A percentile compares a stretch with the other conserved stretches of the same genome.
phyloP scores from a whole-genome alignment of 2,113 vertebrate species.

The Gymnorhina tibicen region DNA sequence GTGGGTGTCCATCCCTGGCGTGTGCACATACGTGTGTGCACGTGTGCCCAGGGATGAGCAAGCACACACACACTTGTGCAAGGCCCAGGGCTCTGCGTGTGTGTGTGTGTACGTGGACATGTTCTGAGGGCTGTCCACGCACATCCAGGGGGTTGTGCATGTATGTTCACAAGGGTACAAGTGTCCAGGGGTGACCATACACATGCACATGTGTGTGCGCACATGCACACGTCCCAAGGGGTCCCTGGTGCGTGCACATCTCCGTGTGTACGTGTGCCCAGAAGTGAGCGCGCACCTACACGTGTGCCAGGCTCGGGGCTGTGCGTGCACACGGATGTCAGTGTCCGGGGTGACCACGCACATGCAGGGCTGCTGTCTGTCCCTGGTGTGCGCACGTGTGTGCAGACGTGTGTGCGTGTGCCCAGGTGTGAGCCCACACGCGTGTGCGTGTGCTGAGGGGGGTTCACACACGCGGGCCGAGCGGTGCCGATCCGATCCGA shows the following conservation, averaged over 20 bases:
- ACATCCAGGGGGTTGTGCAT: no score
- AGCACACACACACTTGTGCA: not conserved
- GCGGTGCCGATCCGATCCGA: no score
- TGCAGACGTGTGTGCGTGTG: not conserved
- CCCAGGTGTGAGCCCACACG: not conserved
- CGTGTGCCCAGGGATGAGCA: not conserved
- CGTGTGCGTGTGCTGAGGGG: fast-evolving
- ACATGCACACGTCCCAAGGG: fast-evolving
- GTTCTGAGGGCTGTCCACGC: not conserved
- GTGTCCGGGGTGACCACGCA: fast-evolving
- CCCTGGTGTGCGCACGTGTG: not conserved
- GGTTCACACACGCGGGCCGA: not conserved
- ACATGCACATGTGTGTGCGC: fast-evolving
- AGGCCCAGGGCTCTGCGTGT: not conserved
- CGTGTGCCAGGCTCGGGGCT: not conserved
- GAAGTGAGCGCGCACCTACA: fast-evolving
- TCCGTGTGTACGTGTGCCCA: not conserved
- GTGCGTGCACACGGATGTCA: not conserved
- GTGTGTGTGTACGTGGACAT: not conserved
- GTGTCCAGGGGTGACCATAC: no score
- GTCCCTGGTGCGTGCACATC: not conserved
- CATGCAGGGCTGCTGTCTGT: not conserved
- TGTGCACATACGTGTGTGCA: fast-evolving
- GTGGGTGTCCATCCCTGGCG: not conserved
- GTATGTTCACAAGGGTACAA: fast-evolving